Evolutionary conservation across 2,797 vertebrate genomes (phyloP).

Genomic region (Liasis olivaceus): DNA sequence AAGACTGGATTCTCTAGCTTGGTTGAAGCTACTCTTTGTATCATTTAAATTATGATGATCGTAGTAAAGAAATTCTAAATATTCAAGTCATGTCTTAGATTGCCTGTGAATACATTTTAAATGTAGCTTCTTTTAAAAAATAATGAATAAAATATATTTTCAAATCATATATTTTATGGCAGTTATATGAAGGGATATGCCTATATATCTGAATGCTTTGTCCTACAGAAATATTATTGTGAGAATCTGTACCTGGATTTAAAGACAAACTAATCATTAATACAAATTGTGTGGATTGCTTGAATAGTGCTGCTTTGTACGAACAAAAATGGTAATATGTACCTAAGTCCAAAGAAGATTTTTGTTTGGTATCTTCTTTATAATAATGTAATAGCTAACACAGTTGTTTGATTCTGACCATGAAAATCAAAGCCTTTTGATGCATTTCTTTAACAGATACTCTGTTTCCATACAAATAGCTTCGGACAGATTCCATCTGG

Average conservation of each 20-base stretch:
- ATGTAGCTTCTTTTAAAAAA: background rate
- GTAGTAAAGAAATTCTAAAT: too few relatives aligned
- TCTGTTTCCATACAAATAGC: slow-evolving; percentile 19
- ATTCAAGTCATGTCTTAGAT: too few relatives aligned
- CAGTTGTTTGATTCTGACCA: background rate
- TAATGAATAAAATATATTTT: background rate
- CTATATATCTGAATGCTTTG: too few relatives aligned
- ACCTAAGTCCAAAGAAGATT: background rate
- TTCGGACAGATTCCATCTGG: background rate
- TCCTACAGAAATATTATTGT: background rate
- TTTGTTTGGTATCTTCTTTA: background rate
- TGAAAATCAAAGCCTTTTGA: background rate
- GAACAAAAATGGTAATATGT: rapidly evolving
- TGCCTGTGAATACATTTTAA: background rate
- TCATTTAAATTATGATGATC: too few relatives aligned
- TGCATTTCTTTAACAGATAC: background rate
- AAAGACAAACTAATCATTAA: background rate
- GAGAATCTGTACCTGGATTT: too few relatives aligned
- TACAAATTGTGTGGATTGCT: background rate
- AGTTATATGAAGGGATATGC: background rate
- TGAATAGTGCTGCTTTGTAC: slow-evolving; percentile 37
- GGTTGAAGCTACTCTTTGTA: too few relatives aligned
- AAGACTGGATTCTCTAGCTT: too few relatives aligned
- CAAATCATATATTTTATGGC: background rate
- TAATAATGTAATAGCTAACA: background rate